phyloP scores from a whole-genome alignment of 1,140 invertebrate species.

The Campoletis sonorensis region DNA sequence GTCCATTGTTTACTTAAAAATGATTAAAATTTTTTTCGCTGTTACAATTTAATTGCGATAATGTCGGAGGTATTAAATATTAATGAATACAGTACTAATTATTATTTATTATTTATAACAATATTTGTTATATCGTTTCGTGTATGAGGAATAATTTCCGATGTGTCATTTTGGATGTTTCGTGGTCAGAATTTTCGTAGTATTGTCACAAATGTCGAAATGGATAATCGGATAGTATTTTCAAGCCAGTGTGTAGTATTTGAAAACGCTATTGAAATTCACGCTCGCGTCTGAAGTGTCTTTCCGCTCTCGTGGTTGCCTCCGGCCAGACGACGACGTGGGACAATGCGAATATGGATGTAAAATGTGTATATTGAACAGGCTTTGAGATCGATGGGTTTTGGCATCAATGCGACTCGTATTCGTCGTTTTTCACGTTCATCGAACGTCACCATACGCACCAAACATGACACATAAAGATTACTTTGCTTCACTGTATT shows the following conservation, averaged over 20 bases:
- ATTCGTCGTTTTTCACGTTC: background rate
- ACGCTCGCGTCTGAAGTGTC: constrained; percentile 27
- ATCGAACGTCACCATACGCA: constrained; percentile 9
- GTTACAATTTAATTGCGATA: no score
- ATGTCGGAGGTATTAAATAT: no score
- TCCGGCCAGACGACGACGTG: constrained; percentile 28
- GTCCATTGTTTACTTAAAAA: no score
- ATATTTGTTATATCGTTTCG: no score
- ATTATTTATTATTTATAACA: no score
- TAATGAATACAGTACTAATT: no score
- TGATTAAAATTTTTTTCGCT: no score
- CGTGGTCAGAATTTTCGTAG: no score
- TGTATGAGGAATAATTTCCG: no score
- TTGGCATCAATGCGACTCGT: constrained; percentile 25
- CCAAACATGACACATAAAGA: constrained; percentile 17
- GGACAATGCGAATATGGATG: constrained; percentile 44
- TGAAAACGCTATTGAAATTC: constrained; percentile 40
- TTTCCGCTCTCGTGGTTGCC: constrained; percentile 8
- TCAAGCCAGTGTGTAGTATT: constrained; percentile 4
- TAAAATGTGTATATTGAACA: constrained; percentile 55
- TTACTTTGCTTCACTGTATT: constrained; percentile 35
- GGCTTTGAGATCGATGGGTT: constrained; percentile 38
- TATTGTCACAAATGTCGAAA: background rate
- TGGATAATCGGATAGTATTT: constrained; percentile 38
- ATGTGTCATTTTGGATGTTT: no score